These are phyloP conservation scores for Mionectes macconnelli DNA, from an alignment of 2,113 vertebrate genomes.

Conservation along the genomic window DNA sequence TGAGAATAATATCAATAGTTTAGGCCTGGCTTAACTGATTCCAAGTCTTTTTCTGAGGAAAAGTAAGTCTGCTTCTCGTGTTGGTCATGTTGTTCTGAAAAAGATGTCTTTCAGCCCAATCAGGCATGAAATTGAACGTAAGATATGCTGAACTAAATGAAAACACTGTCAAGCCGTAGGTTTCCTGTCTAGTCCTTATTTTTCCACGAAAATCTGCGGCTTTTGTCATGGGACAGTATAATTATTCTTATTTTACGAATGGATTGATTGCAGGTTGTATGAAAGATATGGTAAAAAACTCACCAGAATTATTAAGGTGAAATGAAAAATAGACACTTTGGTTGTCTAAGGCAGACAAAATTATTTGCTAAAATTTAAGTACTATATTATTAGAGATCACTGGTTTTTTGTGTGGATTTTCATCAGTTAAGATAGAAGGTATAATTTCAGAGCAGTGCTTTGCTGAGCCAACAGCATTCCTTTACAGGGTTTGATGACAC, in stretches of 20 bases:
- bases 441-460: neutral
- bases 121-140: neutral
- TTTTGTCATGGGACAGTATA: neutral
- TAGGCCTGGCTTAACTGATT: neutral
- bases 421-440: neutral
- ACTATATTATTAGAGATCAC: neutral
- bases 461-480: neutral
- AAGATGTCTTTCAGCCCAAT: neutral
- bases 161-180: neutral
- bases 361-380: neutral
- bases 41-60: neutral
- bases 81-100: neutral
- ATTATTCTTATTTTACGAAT: neutral
- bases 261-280: neutral
- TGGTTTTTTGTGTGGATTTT: neutral
- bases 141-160: neutral
- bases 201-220: neutral
- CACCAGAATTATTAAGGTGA: neutral
- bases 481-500: neutral
- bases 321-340: neutral
- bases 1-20: neutral
- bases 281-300: neutral
- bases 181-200: neutral
- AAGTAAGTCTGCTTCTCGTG: neutral
- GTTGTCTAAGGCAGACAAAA: neutral